Evolutionary conservation across 2,113 vertebrate genomes (phyloP).

Genomic region (Strix aluco): DNA sequence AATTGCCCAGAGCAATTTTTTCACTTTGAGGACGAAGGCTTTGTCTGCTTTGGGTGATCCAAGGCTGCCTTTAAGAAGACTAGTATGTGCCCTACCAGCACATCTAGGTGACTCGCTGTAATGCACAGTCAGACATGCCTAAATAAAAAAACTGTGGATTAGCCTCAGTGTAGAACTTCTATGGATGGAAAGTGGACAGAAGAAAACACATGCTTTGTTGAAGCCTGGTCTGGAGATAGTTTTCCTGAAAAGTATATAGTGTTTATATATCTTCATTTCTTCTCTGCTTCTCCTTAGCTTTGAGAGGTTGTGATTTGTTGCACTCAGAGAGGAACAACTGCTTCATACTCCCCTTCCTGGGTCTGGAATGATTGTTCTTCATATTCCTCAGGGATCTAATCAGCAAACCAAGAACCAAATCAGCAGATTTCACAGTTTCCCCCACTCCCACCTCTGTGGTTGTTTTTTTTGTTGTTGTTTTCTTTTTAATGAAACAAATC

Average conservation of each 20-base stretch:
- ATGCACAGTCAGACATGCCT: background rate
- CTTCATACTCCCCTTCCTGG: background rate
- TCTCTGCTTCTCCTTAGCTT: background rate
- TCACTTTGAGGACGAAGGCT: background rate
- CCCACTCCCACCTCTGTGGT: accelerated
- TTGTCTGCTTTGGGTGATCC: background rate
- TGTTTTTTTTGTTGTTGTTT: background rate
- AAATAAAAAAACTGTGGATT: background rate
- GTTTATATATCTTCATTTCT: background rate
- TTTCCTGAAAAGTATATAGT: background rate
- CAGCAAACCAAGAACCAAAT: background rate
- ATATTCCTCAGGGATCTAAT: background rate
- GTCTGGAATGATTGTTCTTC: background rate
- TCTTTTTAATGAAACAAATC: background rate
- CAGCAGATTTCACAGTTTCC: background rate
- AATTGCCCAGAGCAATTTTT: background rate
- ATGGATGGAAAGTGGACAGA: background rate
- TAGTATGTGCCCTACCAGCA: background rate
- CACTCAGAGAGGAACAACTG: background rate
- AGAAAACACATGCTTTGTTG: background rate
- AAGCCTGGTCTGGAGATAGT: background rate
- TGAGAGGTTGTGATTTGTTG: background rate
- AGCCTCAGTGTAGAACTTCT: background rate
- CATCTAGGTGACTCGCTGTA: background rate
- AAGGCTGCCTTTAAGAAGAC: background rate